A percentile compares a stretch with the other conserved stretches of the same genome.
These are phyloP conservation scores for Xanthostigma xanthostigma DNA, from an alignment of 2,888 invertebrate genomes.

Conservation along the genomic window DNA sequence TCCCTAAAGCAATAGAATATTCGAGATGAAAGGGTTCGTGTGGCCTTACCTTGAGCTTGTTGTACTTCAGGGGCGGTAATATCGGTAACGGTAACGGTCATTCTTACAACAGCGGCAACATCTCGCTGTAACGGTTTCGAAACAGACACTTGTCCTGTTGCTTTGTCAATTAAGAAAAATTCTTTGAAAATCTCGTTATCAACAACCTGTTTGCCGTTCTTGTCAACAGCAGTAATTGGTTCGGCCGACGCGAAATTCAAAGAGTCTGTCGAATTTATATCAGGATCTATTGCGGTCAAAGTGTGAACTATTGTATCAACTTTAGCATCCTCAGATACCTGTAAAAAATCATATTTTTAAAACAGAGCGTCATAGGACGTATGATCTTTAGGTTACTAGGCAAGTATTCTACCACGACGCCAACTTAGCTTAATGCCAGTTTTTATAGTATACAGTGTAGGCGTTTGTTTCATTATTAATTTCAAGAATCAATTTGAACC, in stretches of 20 bases:
- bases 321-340: constrained; percentile 63
- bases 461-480: too few species aligned
- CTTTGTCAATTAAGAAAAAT: constrained; percentile 48
- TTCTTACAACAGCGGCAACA: constrained; percentile 56
- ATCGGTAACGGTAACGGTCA: constrained; percentile 69
- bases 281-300: constrained; percentile 64
- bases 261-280: constrained; percentile 52
- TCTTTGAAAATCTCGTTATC: constrained; percentile 36
- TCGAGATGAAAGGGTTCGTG: background rate
- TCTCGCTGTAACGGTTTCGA: constrained; percentile 46
- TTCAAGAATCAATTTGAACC: too few species aligned
- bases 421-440: too few species aligned
- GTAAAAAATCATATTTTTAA: constrained; percentile 6
- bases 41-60: constrained; percentile 51
- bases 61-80: constrained; percentile 64
- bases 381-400: too few species aligned
- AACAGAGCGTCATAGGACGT: too few species aligned
- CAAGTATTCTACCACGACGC: too few species aligned
- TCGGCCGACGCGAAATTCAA: constrained; percentile 52
- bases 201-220: constrained; percentile 57
- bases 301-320: constrained; percentile 56
- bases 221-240: constrained; percentile 64
- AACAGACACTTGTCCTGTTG: constrained; percentile 47
- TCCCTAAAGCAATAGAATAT: background rate
- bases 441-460: too few species aligned